Base-by-base conservation (phyloP, 1,140 invertebrate genomes). In the Diachasma alloeum region DNA sequence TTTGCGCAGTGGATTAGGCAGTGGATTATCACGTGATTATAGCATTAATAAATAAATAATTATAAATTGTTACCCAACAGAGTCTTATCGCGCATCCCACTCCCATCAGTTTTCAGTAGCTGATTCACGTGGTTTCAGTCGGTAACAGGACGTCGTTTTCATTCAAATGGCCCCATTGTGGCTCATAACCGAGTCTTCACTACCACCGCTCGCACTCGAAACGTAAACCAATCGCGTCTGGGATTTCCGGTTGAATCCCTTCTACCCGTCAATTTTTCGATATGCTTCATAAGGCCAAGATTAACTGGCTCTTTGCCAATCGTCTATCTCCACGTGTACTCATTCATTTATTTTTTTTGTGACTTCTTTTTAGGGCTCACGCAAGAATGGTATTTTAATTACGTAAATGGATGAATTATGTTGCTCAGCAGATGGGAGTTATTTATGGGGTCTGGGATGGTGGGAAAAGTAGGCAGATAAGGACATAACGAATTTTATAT, bases 141-240 rank as follows among this genome's bases (percentile, higher is more conserved):
- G 46, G 10, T 13, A 10, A 63, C 22, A 63, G n/a, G 17, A 31
- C 66, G 42, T 39, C 22, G 36, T 59, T 19, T 59, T 74, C 44
- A 68, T 46, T 74, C 37, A 74, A 68, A 74, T 68, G 42, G 26
- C 13, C 73, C 44, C 39, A 68, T 74, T 63, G 17, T 39, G 73
- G 73, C 42, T 36, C 36, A 73, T 63, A 59, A 68, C 59, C 36
- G 1, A 5, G 22, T 68, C 59, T 67, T 11, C 17, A 53, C 48
- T 8, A 53, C 10, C n/a, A 15, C 9, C 36, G 26, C 17, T 74
- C n/a, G 39, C 31, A 68, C 17, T 39, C 17, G 48, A 4, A 37
- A 74, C 59, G 6, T 13, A 63, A 63, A 63, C 24, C 24, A 68
- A 46, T 42, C 10, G 59, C 63, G n/a, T 63, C 42, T 68, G 72